A percentile compares a stretch with the other conserved stretches of the same genome.
phyloP scores from a whole-genome alignment of 1,140 invertebrate genomes.

The Asobara japonica region DNA sequence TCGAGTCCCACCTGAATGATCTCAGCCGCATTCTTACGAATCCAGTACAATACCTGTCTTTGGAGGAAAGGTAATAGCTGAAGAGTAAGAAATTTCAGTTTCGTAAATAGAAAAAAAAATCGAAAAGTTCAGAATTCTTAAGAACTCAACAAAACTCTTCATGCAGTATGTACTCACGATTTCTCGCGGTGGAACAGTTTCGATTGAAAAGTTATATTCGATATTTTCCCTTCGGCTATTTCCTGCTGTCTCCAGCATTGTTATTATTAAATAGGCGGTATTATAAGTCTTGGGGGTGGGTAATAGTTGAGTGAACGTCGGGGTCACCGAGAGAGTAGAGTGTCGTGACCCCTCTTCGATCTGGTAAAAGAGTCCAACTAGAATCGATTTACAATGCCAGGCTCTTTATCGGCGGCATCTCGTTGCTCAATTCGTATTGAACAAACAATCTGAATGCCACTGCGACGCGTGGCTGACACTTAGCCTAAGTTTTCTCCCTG shows the following conservation, averaged over 20 bases:
- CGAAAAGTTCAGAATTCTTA: too few species aligned
- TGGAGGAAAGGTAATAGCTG: too few species aligned
- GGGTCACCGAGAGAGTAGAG: background rate
- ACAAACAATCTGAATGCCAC: conserved; percentile 45
- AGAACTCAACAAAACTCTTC: too few species aligned
- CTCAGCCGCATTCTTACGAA: too few species aligned
- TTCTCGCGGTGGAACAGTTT: too few species aligned
- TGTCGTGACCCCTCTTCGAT: background rate
- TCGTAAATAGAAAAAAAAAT: too few species aligned
- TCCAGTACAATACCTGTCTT: too few species aligned
- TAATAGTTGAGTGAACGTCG: background rate
- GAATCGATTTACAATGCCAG: background rate
- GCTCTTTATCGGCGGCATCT: background rate
- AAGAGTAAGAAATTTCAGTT: too few species aligned
- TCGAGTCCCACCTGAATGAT: too few species aligned
- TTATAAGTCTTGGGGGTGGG: background rate
- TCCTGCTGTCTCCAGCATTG: background rate
- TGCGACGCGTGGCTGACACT: background rate
- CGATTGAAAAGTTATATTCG: background rate
- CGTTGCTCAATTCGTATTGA: conserved; percentile 48
- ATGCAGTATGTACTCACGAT: too few species aligned
- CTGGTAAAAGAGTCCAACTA: background rate
- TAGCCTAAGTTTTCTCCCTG: too few species aligned
- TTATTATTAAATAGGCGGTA: background rate
- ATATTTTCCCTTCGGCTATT: background rate